A percentile compares a stretch with the other conserved stretches of the same genome.
Conservation (phyloP, 2,888 invertebrate species). For the Salticus scenicus region DNA sequence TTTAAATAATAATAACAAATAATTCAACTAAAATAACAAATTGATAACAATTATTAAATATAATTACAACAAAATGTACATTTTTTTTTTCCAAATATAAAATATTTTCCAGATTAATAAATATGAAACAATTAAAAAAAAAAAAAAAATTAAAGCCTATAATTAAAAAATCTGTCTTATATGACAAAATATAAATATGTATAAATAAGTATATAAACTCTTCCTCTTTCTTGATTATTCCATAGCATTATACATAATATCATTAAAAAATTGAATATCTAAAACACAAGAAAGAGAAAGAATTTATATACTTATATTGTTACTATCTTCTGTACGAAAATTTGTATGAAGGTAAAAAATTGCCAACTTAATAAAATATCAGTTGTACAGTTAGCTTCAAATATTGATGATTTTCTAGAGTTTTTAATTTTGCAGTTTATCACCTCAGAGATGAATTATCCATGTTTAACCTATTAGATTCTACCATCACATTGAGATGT, state of each 20-base stretch:
- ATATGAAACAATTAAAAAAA: too few relatives aligned
- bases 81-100: too few relatives aligned
- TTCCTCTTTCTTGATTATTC: not conserved
- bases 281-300: not conserved
- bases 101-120: too few relatives aligned
- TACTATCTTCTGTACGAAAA: constrained; percentile 3
- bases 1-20: too few relatives aligned
- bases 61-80: too few relatives aligned
- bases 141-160: too few relatives aligned
- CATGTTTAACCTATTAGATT: not conserved
- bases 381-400: not conserved
- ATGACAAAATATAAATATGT: too few relatives aligned
- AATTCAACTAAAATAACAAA: too few relatives aligned
- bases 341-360: constrained; percentile 17
- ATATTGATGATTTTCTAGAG: not conserved
- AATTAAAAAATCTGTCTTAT: too few relatives aligned
- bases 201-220: not conserved
- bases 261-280: not conserved
- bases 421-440: constrained; percentile 2
- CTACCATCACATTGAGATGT: constrained; percentile 25
- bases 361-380: constrained; percentile 8
- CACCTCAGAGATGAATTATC: not conserved
- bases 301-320: not conserved
- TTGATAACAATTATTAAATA: too few relatives aligned
- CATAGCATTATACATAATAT: not conserved